Conservation (phyloP, 2,113 vertebrate species). For the Prunella fulvescens region DNA sequence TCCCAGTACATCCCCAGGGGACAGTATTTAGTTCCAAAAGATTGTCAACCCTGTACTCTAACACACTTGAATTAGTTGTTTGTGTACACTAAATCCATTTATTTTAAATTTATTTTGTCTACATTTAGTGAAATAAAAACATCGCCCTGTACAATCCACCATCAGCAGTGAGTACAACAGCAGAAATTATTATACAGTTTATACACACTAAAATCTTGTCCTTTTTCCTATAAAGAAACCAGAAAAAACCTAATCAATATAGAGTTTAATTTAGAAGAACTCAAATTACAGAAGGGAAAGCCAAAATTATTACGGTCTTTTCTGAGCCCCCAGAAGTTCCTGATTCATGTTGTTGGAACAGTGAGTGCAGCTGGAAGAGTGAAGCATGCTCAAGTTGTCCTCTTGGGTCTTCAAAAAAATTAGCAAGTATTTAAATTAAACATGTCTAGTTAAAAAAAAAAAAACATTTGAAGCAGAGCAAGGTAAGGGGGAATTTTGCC, state of each 20-base stretch:
- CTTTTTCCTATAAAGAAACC: constrained; percentile 82
- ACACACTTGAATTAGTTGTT: constrained; percentile 73
- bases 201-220: constrained; percentile 91
- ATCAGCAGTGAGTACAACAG: constrained; percentile 95
- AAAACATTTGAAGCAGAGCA: constrained; percentile 72
- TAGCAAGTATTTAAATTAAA: constrained; percentile 74
- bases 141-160: constrained; percentile 98
- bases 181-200: constrained; percentile 97
- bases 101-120: constrained; percentile 85
- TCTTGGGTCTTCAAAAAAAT: constrained; percentile 71
- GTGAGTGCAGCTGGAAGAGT: constrained; percentile 70
- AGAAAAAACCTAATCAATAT: constrained; percentile 74
- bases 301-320: constrained; percentile 56
- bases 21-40: constrained; percentile 56
- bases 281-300: constrained; percentile 77
- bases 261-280: constrained; percentile 79
- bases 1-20: constrained; percentile 58
- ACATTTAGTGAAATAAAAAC: constrained; percentile 99
- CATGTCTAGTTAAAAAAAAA: constrained; percentile 63
- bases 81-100: constrained; percentile 79
- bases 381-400: constrained; percentile 78
- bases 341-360: constrained; percentile 57
- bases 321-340: constrained; percentile 75
- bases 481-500: constrained; percentile 60
- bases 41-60: constrained; percentile 76